These are phyloP conservation scores for Eulemur mongoz DNA, from an alignment of 2,797 vertebrate species.

Conservation along the genomic window DNA sequence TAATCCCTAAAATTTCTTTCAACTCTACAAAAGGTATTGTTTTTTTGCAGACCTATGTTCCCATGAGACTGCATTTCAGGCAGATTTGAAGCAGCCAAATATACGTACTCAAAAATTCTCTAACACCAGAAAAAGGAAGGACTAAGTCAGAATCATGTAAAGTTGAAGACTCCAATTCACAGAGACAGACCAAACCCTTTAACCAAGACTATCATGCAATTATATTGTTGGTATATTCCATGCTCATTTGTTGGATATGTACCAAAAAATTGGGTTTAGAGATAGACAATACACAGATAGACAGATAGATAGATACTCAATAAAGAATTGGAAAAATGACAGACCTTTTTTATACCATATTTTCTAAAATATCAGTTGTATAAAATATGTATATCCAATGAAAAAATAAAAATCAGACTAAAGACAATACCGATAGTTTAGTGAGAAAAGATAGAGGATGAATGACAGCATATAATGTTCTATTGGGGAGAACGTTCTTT, in stretches of 20 bases:
- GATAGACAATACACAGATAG: background rate
- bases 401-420: background rate
- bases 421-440: background rate
- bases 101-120: background rate
- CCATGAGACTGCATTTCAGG: background rate
- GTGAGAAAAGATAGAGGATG: background rate
- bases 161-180: background rate
- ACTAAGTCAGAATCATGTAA: background rate
- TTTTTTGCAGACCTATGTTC: background rate
- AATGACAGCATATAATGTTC: background rate
- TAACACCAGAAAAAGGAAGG: background rate
- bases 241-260: background rate
- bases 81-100: background rate
- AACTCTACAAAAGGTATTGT: background rate
- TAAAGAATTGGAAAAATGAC: background rate
- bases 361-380: background rate
- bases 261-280: background rate
- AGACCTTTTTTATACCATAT: background rate
- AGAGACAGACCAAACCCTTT: background rate
- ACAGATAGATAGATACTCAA: background rate
- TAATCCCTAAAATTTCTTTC: constrained; percentile 1
- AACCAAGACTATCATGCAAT: background rate
- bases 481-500: background rate
- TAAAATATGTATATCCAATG: background rate
- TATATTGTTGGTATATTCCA: background rate